These are phyloP conservation scores for Drosophila tristis DNA, from an alignment of 1,140 invertebrate species.

Conservation along the genomic window DNA sequence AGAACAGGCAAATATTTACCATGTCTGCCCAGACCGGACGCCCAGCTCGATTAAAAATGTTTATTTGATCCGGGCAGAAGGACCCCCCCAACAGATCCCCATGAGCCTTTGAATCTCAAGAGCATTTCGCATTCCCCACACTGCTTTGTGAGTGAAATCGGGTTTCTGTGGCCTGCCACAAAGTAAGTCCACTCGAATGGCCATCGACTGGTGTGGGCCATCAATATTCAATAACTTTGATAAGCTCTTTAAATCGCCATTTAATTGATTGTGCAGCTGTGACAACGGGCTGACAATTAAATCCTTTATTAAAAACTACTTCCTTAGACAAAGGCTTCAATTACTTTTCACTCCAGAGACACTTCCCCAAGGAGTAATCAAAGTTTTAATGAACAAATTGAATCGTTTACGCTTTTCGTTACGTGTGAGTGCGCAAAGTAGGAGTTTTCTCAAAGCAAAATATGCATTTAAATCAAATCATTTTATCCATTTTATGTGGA, in stretches of 20 bases:
- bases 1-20: slow-evolving; percentile 29
- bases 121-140: neutral
- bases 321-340: no score
- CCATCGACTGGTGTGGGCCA: neutral
- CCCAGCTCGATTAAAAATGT: slow-evolving; percentile 45
- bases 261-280: slow-evolving; percentile 22
- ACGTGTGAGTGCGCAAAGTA: no score
- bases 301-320: slow-evolving; percentile 5
- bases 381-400: no score
- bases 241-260: slow-evolving; percentile 38
- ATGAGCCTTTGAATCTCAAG: neutral
- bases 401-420: no score
- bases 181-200: slow-evolving; percentile 28
- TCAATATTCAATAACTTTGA: slow-evolving; percentile 12
- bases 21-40: neutral
- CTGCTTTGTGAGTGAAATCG: slow-evolving; percentile 2
- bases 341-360: no score
- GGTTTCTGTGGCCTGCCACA: slow-evolving; percentile 23
- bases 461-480: no score
- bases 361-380: no score
- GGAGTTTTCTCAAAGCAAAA: no score
- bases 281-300: slow-evolving; percentile 13
- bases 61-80: slow-evolving; percentile 32
- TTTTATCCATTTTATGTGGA: no score
- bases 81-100: neutral